phyloP scores from a whole-genome alignment of 2,888 invertebrate genomes.

The Aricia artaxerxes region DNA sequence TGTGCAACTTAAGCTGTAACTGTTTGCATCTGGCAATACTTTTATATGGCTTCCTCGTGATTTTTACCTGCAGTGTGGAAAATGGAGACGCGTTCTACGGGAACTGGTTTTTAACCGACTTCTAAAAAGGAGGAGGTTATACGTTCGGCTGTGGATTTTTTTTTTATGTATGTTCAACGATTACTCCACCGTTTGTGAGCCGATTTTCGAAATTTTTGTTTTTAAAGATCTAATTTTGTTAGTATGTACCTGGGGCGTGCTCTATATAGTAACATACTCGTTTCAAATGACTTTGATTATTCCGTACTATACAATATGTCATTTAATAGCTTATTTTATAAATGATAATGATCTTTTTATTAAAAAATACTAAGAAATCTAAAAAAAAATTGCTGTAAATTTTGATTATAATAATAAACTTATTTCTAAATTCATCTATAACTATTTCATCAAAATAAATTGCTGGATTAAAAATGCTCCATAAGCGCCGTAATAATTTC shows the following conservation, averaged over 20 bases:
- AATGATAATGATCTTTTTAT: too few relatives aligned
- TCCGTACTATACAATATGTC: too few relatives aligned
- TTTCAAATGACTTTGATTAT: too few relatives aligned
- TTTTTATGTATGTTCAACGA: too few relatives aligned
- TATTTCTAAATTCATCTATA: not conserved
- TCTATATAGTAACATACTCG: not conserved
- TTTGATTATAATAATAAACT: not conserved
- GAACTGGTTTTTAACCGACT: not conserved
- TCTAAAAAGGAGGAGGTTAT: too few relatives aligned
- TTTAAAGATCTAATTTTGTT: not conserved
- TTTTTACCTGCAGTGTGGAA: constrained; percentile 22
- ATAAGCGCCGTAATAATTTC: constrained; percentile 17
- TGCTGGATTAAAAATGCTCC: not conserved
- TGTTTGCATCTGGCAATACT: constrained; percentile 38
- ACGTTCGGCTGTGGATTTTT: too few relatives aligned
- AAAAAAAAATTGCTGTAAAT: not conserved
- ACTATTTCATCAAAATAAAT: constrained; percentile 7
- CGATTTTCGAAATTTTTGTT: too few relatives aligned
- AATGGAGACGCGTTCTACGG: not conserved
- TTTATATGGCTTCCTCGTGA: constrained; percentile 25
- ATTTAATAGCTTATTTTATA: too few relatives aligned
- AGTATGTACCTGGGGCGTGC: not conserved
- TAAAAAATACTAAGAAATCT: too few relatives aligned
- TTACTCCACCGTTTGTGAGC: too few relatives aligned
- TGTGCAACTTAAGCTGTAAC: constrained; percentile 38